A percentile compares a stretch with the other conserved stretches of the same genome.
phyloP scores from a whole-genome alignment of 2,113 vertebrate species.

The Xenopus tropicalis region UCB_Xtro_10.0 CM004444.2:179613501-179614000 shows the following conservation, averaged over 20 bases:
- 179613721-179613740: conserved; percentile 83
- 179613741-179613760: conserved; percentile 69
- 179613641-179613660: conserved; percentile 95
- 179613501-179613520: too few species aligned
- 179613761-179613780: conserved; percentile 3
- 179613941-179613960: conserved; percentile 61
- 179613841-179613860: too few species aligned
- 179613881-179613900: conserved; percentile 73
- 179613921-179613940: conserved; percentile 55
- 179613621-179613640: conserved; percentile 94
- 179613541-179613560: too few species aligned
- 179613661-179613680: conserved; percentile 94
- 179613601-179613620: conserved; percentile 53
- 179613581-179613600: too few species aligned
- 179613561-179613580: too few species aligned
- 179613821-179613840: too few species aligned
- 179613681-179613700: conserved; percentile 85
- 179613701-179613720: conserved; percentile 80
- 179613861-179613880: conserved; percentile 52
- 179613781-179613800: conserved; percentile 12
- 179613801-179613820: too few species aligned
- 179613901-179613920: conserved; percentile 64
- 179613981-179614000: conserved; percentile 51
- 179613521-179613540: too few species aligned
- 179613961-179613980: conserved; percentile 67